A percentile compares a stretch with the other conserved stretches of the same genome.
Evolutionary conservation across 2,797 vertebrate species (phyloP).

Genomic region (Megaceryle alcyon): DNA sequence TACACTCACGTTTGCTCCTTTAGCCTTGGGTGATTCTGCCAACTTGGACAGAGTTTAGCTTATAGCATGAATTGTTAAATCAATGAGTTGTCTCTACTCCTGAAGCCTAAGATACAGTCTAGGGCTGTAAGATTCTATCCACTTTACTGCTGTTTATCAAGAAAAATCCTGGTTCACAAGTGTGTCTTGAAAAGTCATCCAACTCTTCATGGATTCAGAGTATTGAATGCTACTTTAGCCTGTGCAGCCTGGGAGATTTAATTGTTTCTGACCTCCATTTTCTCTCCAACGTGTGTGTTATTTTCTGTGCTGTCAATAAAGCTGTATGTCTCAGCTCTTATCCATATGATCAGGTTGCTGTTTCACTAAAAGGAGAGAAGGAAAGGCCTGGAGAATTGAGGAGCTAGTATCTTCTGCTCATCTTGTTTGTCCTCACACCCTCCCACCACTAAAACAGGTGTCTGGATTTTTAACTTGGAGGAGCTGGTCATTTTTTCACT

Average conservation of each 20-base stretch:
- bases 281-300: background rate
- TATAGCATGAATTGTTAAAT: background rate
- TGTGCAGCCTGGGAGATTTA: background rate
- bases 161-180: background rate
- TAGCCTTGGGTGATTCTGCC: background rate
- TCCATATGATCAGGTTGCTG: background rate
- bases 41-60: background rate
- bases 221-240: background rate
- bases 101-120: background rate
- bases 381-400: background rate
- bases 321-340: background rate
- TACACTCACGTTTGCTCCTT: background rate
- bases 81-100: background rate
- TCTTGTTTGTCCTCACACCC: background rate
- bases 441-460: background rate
- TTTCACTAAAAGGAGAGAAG: background rate
- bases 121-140: background rate
- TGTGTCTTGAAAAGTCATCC: background rate
- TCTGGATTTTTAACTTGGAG: background rate
- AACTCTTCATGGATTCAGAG: background rate
- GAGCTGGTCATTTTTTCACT: background rate
- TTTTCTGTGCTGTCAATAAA: background rate
- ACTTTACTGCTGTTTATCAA: background rate
- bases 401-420: rapidly evolving
- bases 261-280: background rate